Evolutionary conservation across 2,888 invertebrate species (phyloP).

Genomic region (Pinctada fucata): DNA sequence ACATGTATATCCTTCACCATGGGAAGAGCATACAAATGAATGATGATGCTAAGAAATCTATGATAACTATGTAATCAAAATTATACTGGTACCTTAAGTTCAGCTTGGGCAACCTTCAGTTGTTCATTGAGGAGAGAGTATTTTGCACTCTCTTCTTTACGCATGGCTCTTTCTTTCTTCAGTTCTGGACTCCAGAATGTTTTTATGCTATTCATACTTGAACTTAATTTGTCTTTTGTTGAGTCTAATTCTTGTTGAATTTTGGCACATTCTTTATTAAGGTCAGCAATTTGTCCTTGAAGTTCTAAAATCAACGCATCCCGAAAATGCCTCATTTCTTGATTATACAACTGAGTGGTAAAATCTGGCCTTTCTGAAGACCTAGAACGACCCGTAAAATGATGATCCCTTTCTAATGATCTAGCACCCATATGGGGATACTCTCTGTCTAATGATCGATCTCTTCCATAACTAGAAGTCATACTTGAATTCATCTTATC

Average conservation of each 20-base stretch:
- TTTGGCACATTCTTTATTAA: conserved; percentile 93
- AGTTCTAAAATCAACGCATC: conserved; percentile 74
- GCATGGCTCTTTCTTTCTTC: conserved; percentile 96
- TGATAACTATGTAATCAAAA: not conserved
- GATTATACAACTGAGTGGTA: conserved; percentile 54
- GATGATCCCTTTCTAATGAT: conserved; percentile 72
- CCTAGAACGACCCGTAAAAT: conserved; percentile 64
- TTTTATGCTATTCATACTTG: conserved; percentile 99
- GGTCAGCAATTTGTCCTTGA: conserved; percentile 90
- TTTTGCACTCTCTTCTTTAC: conserved; percentile 98
- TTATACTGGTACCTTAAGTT: conserved; percentile 88
- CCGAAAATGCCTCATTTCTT: conserved; percentile 56
- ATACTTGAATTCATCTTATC: conserved; percentile 30
- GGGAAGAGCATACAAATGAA: no score
- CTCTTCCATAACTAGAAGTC: conserved; percentile 73
- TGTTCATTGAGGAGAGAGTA: conserved; percentile 98
- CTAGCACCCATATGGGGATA: conserved; percentile 75
- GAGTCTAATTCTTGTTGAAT: conserved; percentile 79
- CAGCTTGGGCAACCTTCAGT: conserved; percentile 94
- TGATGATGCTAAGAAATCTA: no score
- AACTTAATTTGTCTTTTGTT: conserved; percentile 97
- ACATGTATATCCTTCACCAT: no score
- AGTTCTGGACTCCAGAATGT: conserved; percentile 99
- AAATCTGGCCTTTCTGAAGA: conserved; percentile 68
- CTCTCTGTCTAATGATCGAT: conserved; percentile 82